Evolutionary conservation across 2,888 invertebrate genomes (phyloP).

Genomic region (Crematogaster levior): DNA sequence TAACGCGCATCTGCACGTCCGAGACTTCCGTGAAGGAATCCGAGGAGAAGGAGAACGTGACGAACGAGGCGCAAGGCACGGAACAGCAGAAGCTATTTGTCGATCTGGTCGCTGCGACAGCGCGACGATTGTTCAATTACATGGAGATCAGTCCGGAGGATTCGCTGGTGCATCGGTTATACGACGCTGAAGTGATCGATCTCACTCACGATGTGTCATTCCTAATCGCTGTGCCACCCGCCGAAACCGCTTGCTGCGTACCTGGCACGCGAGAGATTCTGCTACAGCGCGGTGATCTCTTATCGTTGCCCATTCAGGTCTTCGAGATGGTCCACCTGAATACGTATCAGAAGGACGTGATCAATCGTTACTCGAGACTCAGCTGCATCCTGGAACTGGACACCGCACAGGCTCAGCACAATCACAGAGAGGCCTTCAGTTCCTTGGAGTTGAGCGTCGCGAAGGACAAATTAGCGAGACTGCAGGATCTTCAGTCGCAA

Average conservation of each 20-base stretch:
- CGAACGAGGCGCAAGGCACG: conserved; percentile 85
- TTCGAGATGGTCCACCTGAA: conserved; percentile 98
- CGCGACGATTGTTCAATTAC: conserved; percentile 91
- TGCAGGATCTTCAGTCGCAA: conserved; percentile 94
- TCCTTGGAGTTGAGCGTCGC: conserved; percentile 94
- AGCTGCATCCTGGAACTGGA: conserved; percentile 98
- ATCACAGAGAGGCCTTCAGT: conserved; percentile 97
- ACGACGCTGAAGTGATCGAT: conserved; percentile 97
- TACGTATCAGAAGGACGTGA: conserved; percentile 96
- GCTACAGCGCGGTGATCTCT: conserved; percentile 93
- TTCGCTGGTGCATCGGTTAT: conserved; percentile 92
- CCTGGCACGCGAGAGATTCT: conserved; percentile 95
- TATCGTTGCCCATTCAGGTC: conserved; percentile 96
- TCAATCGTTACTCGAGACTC: conserved; percentile 96
- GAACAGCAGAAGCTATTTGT: conserved; percentile 94
- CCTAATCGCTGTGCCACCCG: conserved; percentile 96
- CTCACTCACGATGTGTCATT: conserved; percentile 96
- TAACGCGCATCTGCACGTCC: conserved; percentile 80
- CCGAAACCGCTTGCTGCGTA: conserved; percentile 96
- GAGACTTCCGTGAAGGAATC: conserved; percentile 85
- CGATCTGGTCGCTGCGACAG: conserved; percentile 91
- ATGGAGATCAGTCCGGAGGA: conserved; percentile 92
- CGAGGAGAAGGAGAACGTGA: conserved; percentile 82
- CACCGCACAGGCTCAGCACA: conserved; percentile 95
- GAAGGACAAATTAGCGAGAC: conserved; percentile 92